Percentiles rank a stretch among this genome's conserved stretches.
These are phyloP conservation scores for Elephantulus edwardii DNA, from an alignment of 2,113 vertebrate species.

Conservation along the genomic window DNA sequence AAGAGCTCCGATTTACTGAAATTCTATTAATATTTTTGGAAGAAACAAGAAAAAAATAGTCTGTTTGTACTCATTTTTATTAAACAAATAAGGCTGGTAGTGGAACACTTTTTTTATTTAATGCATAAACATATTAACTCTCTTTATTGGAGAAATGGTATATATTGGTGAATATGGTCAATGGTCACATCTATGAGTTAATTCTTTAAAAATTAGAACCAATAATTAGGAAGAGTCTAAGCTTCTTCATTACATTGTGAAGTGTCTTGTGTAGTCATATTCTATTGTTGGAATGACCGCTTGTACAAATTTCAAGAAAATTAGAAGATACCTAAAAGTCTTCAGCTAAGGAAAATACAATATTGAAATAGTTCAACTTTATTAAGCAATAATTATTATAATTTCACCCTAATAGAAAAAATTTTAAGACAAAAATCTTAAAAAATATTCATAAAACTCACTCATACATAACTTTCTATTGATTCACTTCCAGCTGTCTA, in stretches of 20 bases:
- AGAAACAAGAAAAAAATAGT: constrained; percentile 49
- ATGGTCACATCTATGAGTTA: constrained; percentile 82
- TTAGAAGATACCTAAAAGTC: constrained; percentile 95
- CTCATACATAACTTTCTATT: constrained; percentile 23
- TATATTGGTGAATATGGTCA: constrained; percentile 79
- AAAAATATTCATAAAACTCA: constrained; percentile 4
- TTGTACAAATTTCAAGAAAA: constrained; percentile 99
- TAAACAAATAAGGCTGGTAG: constrained; percentile 87
- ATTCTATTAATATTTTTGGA: constrained; percentile 34
- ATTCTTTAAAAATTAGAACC: constrained; percentile 80
- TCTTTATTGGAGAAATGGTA: constrained; percentile 84
- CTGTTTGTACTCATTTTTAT: constrained; percentile 84
- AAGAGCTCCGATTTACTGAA: constrained; percentile 23
- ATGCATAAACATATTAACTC: constrained; percentile 85
- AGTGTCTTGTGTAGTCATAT: constrained; percentile 99
- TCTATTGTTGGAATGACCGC: constrained; percentile 99
- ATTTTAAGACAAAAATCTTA: constrained; percentile 11
- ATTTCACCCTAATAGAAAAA: not conserved
- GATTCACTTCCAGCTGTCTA: not conserved
- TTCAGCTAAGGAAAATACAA: constrained; percentile 86
- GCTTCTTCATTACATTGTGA: constrained; percentile 92
- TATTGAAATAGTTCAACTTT: constrained; percentile 14
- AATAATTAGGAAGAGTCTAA: constrained; percentile 75
- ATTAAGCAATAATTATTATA: constrained; percentile 37
- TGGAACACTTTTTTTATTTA: constrained; percentile 86